Percentiles rank a stretch among this genome's conserved stretches.
Conservation (phyloP, 2,797 vertebrate species). For the Sarcoramphus papa region DNA sequence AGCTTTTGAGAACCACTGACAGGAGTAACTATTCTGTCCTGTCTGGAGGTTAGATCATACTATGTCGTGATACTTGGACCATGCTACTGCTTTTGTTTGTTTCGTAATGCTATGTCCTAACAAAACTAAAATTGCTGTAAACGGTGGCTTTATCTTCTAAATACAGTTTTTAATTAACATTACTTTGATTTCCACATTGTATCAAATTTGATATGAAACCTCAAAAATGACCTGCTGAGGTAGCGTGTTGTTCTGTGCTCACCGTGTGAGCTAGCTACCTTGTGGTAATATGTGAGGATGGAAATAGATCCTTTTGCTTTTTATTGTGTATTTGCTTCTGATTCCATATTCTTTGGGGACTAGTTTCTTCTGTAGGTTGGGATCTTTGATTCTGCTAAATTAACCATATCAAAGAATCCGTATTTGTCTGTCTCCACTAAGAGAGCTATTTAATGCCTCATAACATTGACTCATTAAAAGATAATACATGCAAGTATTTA, state of each 20-base stretch:
- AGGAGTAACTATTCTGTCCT: background rate
- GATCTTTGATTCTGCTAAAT: background rate
- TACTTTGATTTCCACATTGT: background rate
- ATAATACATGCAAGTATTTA: background rate
- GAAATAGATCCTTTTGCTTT: background rate
- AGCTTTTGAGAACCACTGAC: background rate
- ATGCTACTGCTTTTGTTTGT: background rate
- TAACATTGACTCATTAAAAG: background rate
- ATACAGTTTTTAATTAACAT: background rate
- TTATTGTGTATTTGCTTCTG: background rate
- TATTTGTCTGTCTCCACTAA: background rate
- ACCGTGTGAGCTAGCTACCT: background rate
- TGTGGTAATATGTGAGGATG: background rate
- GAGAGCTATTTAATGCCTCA: background rate
- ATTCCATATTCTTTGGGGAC: background rate
- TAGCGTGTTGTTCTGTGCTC: background rate
- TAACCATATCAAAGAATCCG: background rate
- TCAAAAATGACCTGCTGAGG: background rate
- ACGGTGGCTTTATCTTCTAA: background rate
- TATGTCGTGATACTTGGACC: background rate
- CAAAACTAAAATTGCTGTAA: background rate
- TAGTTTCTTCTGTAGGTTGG: background rate
- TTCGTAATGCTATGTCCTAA: background rate
- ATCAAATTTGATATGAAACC: background rate
- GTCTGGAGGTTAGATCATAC: background rate